A percentile compares a stretch with the other conserved stretches of the same genome.
phyloP scores from a whole-genome alignment of 2,113 vertebrate genomes.

The Carlito syrichta region DNA sequence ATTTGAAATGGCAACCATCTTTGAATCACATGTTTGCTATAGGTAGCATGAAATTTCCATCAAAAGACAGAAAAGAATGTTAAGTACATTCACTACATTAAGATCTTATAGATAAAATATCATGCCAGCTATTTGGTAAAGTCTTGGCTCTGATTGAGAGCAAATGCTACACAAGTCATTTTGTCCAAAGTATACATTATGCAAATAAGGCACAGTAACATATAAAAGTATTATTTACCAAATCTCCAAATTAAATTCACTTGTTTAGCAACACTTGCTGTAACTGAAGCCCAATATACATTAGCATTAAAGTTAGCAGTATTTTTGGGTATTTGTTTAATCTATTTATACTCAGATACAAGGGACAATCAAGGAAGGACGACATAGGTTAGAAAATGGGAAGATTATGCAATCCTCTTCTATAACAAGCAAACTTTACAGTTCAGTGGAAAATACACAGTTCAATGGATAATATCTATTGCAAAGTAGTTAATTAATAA shows the following conservation, averaged over 20 bases:
- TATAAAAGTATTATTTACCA: neutral
- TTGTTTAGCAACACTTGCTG: neutral
- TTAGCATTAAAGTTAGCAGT: neutral
- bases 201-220: neutral
- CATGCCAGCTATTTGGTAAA: neutral
- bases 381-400: neutral
- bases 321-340: neutral
- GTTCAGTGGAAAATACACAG: neutral
- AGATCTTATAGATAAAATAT: neutral
- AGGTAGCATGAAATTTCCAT: neutral
- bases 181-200: neutral
- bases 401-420: neutral
- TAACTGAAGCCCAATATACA: neutral
- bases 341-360: neutral
- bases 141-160: neutral
- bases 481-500: neutral
- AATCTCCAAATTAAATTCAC: neutral
- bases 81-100: neutral
- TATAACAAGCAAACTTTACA: neutral
- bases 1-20: neutral
- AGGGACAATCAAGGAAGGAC: neutral
- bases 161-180: neutral
- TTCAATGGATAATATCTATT: neutral
- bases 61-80: neutral
- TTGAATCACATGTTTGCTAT: neutral